Base-by-base conservation (phyloP, 2,113 vertebrate genomes). In the Trochalopteron elliotii region DNA sequence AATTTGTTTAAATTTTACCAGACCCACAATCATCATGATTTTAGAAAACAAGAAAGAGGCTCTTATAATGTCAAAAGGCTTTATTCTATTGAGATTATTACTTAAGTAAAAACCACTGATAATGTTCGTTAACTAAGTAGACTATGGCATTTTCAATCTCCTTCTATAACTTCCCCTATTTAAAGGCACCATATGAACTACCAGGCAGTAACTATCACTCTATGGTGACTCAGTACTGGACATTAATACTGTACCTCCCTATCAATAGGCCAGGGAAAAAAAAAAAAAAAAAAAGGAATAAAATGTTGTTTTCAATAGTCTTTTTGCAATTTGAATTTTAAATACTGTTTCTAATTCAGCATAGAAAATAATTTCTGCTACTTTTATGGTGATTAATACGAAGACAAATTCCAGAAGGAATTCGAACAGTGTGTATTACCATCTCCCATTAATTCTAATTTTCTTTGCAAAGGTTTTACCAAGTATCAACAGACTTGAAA, bases 211-310 rank as follows among this genome's bases (percentile, higher is more conserved):
- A 52, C 14, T 49, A 31, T 42, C 52, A 63, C 24, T 52, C 8
- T n/a, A 11, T 25, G 33, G 33, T 65, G n/a, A 76, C 25, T 44
- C 52, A 67, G 6, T 45, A 28, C 3, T 53, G 30, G 23, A 60
- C 16, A 86, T 9, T 33, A 21, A 42, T 44, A 37, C 1, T 5
- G 1, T 9, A 42, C 9, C 3, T 63, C 19, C 30, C 11, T 70
- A 63, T 61, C 20, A 77, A 7, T 0, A 0, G 6, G 5, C 31
- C 4, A 68, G 5, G 10, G 3, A 31, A 33, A 35, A 15, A 42
- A 6, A 37, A 1, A 7, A 1, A 3, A 31, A 33, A 35, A 15
- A 42, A 6, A 37, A 1, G 8, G 1, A 50, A 64, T 31, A 64
- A 75, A 78, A 56, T 6, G 52, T 8, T 56, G 2, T 2, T 76